Percentiles rank a stretch among this genome's conserved stretches.
Conservation (phyloP, 2,888 invertebrate species). For the Eupithecia abbreviata region DNA sequence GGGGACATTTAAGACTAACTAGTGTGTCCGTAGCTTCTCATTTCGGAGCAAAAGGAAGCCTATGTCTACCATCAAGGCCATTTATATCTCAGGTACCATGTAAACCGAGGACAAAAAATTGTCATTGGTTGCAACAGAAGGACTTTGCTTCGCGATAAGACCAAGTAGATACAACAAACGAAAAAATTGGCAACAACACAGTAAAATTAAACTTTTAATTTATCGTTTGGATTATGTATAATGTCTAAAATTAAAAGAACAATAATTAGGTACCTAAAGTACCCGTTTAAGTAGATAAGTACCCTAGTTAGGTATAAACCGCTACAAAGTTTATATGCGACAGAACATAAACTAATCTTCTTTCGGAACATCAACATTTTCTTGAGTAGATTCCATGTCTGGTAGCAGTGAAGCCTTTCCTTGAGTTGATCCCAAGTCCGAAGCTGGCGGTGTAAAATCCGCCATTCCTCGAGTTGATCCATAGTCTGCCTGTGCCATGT, state of each 20-base stretch:
- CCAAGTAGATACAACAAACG: no score
- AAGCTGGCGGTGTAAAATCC: neutral
- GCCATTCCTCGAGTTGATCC: neutral
- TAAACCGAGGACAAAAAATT: no score
- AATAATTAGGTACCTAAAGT: neutral
- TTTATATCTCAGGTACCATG: no score
- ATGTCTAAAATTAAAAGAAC: neutral
- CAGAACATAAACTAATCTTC: neutral
- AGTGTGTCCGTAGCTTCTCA: no score
- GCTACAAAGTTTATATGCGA: neutral
- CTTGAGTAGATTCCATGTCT: neutral
- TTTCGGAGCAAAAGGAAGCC: no score
- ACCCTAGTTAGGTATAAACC: neutral
- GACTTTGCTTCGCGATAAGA: no score
- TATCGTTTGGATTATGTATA: neutral
- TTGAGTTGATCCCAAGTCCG: neutral
- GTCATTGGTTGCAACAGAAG: no score
- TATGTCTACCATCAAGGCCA: no score
- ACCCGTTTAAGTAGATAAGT: neutral
- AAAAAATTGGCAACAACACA: neutral
- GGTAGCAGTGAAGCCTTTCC: neutral
- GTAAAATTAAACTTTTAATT: neutral
- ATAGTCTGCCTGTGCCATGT: neutral
- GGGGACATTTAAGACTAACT: no score
- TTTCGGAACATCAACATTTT: neutral